Evolutionary conservation across 2,113 vertebrate species (phyloP).

Genomic region (Daboia siamensis): DNA sequence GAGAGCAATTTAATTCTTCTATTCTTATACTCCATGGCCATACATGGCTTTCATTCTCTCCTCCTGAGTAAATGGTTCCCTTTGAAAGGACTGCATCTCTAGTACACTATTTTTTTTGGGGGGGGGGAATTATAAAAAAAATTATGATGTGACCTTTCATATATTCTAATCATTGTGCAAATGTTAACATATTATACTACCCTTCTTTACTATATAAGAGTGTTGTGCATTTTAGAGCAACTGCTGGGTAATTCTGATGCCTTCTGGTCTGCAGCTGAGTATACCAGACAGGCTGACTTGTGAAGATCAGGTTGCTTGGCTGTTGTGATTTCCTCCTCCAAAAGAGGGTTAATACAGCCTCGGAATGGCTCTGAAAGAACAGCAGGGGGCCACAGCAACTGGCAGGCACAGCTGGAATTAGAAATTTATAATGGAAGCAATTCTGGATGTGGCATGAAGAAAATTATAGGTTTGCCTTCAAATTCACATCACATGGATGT

Average conservation of each 20-base stretch:
- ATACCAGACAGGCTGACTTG: constrained; percentile 18
- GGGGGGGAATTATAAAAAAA: constrained; percentile 47
- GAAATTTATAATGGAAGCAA: background rate
- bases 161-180: constrained; percentile 57
- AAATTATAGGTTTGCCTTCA: background rate
- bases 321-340: constrained; percentile 37
- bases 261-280: constrained; percentile 32
- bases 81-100: constrained; percentile 29
- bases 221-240: constrained; percentile 41
- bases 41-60: background rate
- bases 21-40: background rate
- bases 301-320: constrained; percentile 40
- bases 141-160: constrained; percentile 31
- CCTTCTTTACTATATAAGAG: constrained; percentile 54
- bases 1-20: background rate
- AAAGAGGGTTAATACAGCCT: background rate
- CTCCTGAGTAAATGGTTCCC: background rate
- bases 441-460: background rate
- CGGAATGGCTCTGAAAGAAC: background rate
- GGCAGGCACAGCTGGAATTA: background rate
- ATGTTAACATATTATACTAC: constrained; percentile 52
- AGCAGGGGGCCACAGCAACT: background rate
- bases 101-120: constrained; percentile 31
- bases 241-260: constrained; percentile 42
- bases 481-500: background rate